Evolutionary conservation across 1,140 invertebrate genomes (phyloP).

Genomic region (Brachionus manjavacas): DNA sequence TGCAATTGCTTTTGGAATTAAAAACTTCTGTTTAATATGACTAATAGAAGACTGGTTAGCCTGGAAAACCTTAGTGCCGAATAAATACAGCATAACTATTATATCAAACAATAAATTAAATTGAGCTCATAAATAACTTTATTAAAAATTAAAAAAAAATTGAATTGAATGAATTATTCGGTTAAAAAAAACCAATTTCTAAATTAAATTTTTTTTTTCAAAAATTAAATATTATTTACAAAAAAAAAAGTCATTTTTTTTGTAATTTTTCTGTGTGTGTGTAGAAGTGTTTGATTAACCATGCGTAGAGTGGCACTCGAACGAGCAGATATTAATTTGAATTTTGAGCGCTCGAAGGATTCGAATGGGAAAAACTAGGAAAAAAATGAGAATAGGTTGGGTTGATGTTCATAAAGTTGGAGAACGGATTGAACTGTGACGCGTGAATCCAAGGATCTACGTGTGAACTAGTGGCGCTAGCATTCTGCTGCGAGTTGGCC

Average conservation of each 20-base stretch:
- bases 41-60: too few species aligned
- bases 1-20: too few species aligned
- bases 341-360: neutral
- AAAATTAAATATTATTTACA: neutral
- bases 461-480: neutral
- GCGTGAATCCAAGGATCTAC: conserved; percentile 16
- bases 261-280: neutral
- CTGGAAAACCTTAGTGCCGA: too few species aligned
- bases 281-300: neutral
- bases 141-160: too few species aligned
- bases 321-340: neutral
- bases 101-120: too few species aligned
- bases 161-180: too few species aligned
- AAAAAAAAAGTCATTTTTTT: neutral
- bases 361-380: conserved; percentile 8
- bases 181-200: too few species aligned
- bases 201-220: neutral
- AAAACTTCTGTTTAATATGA: too few species aligned
- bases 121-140: too few species aligned
- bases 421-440: conserved; percentile 32
- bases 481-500: neutral
- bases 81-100: too few species aligned
- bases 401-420: conserved; percentile 30
- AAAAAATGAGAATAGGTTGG: conserved; percentile 25
- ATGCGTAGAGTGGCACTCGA: neutral